Conservation (phyloP, 2,797 vertebrate species). For the Liparis tanakae region DNA sequence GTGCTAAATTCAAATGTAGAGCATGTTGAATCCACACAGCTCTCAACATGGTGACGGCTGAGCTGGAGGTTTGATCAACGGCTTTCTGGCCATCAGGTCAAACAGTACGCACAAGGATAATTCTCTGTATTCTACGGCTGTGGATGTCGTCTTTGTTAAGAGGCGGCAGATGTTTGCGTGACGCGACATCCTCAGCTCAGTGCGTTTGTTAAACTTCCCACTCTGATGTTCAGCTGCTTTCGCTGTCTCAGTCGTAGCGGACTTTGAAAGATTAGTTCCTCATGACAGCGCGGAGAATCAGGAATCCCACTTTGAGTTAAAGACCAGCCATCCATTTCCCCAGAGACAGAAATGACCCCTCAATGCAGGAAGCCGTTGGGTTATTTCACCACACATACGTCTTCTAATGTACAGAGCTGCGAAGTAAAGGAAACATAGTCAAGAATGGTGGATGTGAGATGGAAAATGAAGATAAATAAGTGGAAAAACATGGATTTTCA, state of each 20-base stretch:
- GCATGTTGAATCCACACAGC: background rate
- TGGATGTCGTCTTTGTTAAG: background rate
- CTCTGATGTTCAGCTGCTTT: conserved; percentile 28
- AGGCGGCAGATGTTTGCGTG: conserved; percentile 30
- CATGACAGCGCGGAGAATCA: conserved; percentile 58
- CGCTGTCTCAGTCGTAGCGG: conserved; percentile 20
- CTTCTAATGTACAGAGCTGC: background rate
- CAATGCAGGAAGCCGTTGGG: background rate
- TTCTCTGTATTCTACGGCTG: background rate
- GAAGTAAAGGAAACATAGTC: background rate
- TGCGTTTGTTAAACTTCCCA: conserved; percentile 21
- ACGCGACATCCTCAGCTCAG: conserved; percentile 1
- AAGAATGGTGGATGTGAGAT: background rate
- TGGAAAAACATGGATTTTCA: background rate
- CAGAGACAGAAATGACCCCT: conserved; percentile 14
- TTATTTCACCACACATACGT: background rate
- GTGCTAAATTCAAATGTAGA: background rate
- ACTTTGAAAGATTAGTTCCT: conserved; percentile 43
- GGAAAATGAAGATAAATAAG: background rate
- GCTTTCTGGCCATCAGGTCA: conserved; percentile 3
- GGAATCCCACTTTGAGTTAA: conserved; percentile 57
- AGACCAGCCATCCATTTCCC: conserved; percentile 7
- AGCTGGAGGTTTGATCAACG: background rate
- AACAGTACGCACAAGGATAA: background rate
- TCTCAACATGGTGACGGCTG: background rate